Conservation (phyloP, 2,797 vertebrate genomes). For the Acanthiza pusilla region DNA sequence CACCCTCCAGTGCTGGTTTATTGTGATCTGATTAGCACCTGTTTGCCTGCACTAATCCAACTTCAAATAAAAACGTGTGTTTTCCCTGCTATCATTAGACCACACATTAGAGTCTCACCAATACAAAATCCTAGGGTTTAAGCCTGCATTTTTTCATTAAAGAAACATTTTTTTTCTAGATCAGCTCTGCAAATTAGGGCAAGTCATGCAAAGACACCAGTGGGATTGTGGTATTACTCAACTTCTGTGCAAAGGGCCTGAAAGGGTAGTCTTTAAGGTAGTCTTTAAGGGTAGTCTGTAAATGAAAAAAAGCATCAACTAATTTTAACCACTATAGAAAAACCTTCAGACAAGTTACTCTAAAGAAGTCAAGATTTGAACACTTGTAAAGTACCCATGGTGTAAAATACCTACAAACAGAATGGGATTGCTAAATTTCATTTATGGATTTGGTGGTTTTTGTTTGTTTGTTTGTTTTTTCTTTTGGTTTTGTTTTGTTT, state of each 20-base stretch:
- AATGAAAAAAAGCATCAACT: not conserved
- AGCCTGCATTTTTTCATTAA: not conserved
- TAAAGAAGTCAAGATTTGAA: not conserved
- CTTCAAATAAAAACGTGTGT: conserved; percentile 32
- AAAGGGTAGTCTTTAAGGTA: not conserved
- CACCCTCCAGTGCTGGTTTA: conserved; percentile 15
- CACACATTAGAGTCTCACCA: not conserved
- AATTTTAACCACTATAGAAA: not conserved
- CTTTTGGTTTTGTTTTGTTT: too few relatives aligned
- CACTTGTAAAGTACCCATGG: not conserved
- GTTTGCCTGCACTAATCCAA: conserved; percentile 47
- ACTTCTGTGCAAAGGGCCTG: not conserved
- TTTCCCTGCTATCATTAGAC: conserved; percentile 14
- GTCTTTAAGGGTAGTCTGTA: too few relatives aligned
- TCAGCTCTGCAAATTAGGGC: conserved; percentile 19
- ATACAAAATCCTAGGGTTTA: not conserved
- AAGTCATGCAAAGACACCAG: not conserved
- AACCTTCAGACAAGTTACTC: not conserved
- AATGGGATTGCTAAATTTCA: not conserved
- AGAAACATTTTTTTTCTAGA: not conserved
- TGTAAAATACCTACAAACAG: not conserved
- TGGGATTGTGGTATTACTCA: not conserved
- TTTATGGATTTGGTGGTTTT: not conserved
- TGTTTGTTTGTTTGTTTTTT: too few relatives aligned
- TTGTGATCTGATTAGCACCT: conserved; percentile 61